These are phyloP conservation scores for Abramis brama DNA, from an alignment of 2,113 vertebrate species.

Conservation along the genomic window DNA sequence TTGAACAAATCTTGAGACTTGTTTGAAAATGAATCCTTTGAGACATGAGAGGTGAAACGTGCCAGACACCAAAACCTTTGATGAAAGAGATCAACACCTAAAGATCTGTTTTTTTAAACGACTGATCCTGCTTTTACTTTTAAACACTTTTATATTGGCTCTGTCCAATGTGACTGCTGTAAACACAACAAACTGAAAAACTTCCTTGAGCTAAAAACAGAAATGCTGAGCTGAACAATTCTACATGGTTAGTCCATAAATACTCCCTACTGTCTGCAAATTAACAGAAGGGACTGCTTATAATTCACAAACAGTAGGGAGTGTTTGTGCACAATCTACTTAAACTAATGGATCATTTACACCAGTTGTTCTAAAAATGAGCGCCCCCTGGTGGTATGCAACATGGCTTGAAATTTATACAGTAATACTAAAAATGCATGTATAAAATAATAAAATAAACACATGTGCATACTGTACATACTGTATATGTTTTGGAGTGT, in stretches of 20 bases:
- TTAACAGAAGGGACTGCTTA: conserved; percentile 14
- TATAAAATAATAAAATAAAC: neutral
- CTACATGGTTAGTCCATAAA: conserved; percentile 18
- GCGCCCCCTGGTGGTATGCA: neutral
- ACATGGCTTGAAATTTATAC: neutral
- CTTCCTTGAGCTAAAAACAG: conserved; percentile 23
- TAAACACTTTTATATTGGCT: conserved; percentile 8
- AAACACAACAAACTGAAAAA: neutral
- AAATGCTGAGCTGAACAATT: conserved; percentile 32
- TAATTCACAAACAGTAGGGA: conserved; percentile 30
- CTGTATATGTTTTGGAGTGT: no score
- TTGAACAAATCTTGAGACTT: conserved; percentile 14
- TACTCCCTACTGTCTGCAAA: conserved; percentile 21
- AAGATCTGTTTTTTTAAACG: conserved; percentile 26
- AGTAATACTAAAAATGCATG: neutral
- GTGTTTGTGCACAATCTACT: conserved; percentile 21
- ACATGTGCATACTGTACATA: no score
- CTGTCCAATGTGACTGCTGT: conserved; percentile 13
- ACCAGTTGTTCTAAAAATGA: neutral
- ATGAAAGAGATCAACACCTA: conserved; percentile 1
- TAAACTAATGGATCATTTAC: conserved; percentile 30
- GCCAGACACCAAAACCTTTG: conserved; percentile 34
- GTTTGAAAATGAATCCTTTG: conserved; percentile 29
- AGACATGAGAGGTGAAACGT: neutral
- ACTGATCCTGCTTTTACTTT: conserved; percentile 18